phyloP scores from a whole-genome alignment of 1,140 invertebrate genomes.

The Zaprionus davidi region DNA sequence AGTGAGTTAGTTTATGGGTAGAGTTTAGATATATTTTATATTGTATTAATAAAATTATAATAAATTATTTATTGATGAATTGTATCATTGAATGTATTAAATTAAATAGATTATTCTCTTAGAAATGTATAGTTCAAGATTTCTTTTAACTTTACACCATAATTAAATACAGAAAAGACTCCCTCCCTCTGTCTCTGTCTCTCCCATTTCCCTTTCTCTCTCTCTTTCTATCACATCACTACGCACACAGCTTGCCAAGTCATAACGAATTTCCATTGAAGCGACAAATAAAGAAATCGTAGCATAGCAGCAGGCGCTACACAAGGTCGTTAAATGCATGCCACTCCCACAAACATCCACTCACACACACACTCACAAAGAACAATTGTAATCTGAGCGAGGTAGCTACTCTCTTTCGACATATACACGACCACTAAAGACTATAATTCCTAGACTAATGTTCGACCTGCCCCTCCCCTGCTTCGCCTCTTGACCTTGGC shows the following conservation, averaged over 20 bases:
- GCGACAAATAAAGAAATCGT: constrained; percentile 33
- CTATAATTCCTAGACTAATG: constrained; percentile 73
- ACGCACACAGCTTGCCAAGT: constrained; percentile 1
- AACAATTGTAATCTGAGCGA: neutral
- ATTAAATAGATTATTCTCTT: neutral
- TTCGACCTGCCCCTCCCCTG: neutral
- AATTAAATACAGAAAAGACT: neutral
- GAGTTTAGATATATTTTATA: too few species aligned
- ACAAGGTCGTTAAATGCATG: constrained; percentile 66
- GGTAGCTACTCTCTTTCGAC: constrained; percentile 12
- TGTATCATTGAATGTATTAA: neutral
- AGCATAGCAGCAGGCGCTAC: constrained; percentile 52
- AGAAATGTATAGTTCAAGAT: neutral
- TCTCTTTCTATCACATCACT: neutral
- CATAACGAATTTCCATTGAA: neutral
- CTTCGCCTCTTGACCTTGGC: constrained; percentile 41
- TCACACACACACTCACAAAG: constrained; percentile 11
- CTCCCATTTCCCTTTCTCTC: too few species aligned
- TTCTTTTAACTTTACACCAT: neutral
- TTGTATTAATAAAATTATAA: constrained; percentile 11
- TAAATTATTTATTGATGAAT: neutral
- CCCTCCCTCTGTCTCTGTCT: too few species aligned
- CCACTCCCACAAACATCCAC: constrained; percentile 23
- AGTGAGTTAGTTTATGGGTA: neutral
- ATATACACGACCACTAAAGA: constrained; percentile 41